phyloP scores from a whole-genome alignment of 2,888 invertebrate genomes.

The Neoascia interrupta region DNA sequence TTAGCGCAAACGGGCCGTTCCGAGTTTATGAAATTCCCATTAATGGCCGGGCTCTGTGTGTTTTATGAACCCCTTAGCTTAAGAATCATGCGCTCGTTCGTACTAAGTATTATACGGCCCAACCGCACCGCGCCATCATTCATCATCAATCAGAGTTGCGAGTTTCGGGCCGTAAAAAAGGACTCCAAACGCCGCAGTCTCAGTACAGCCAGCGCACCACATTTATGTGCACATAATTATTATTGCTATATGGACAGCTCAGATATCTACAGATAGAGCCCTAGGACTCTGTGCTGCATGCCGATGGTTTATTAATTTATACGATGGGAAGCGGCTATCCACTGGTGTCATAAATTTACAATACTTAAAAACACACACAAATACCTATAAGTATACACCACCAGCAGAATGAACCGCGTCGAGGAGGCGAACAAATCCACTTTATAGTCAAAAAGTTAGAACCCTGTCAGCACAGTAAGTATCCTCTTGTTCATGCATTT shows the following conservation, averaged over 20 bases:
- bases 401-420: background rate
- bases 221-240: slow-evolving; percentile 66
- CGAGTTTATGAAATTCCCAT: slow-evolving; percentile 61
- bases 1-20: slow-evolving; percentile 47
- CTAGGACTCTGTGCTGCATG: slow-evolving; percentile 50
- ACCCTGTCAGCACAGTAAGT: slow-evolving; percentile 39
- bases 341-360: slow-evolving; percentile 64
- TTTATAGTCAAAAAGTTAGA: slow-evolving; percentile 68
- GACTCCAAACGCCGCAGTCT: slow-evolving; percentile 48
- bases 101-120: slow-evolving; percentile 40
- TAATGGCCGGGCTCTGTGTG: slow-evolving; percentile 47
- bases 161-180: slow-evolving; percentile 63
- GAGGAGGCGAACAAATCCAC: slow-evolving; percentile 54
- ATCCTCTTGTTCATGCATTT: background rate
- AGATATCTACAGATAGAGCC: slow-evolving; percentile 3
- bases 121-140: slow-evolving; percentile 43
- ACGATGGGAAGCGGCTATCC: slow-evolving; percentile 59
- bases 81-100: slow-evolving; percentile 30
- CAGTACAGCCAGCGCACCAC: slow-evolving; percentile 43
- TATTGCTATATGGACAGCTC: slow-evolving; percentile 47
- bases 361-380: slow-evolving; percentile 48
- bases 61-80: slow-evolving; percentile 63
- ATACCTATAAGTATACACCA: background rate
- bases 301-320: slow-evolving; percentile 66
- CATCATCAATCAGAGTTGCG: slow-evolving; percentile 63